Conservation (phyloP, 2,888 invertebrate species). For the Papilio gigon region DNA sequence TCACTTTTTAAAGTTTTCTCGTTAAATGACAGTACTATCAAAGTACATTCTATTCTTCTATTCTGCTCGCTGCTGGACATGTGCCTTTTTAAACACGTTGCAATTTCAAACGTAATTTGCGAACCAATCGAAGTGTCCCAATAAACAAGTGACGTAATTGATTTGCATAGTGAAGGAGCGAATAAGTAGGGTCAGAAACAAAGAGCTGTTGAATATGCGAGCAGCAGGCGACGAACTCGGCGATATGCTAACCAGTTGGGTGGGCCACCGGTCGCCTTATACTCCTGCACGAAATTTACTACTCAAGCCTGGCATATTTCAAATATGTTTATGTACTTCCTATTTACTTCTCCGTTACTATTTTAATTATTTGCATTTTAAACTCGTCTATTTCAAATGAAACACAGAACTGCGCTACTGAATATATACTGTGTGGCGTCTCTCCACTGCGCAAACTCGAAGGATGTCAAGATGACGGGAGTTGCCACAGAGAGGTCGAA, state of each 20-base stretch:
- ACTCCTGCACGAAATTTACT: constrained; percentile 42
- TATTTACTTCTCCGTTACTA: constrained; percentile 28
- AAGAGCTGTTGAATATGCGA: constrained; percentile 79
- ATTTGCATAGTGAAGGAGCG: constrained; percentile 71
- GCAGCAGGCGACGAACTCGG: constrained; percentile 62
- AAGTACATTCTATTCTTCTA: too few species aligned
- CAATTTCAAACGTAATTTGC: constrained; percentile 27
- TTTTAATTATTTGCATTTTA: constrained; percentile 13
- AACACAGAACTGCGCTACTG: too few species aligned
- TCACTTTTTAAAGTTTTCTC: too few species aligned
- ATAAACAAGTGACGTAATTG: constrained; percentile 55
- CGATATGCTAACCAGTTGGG: constrained; percentile 70
- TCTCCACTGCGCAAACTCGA: too few species aligned
- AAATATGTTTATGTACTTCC: constrained; percentile 35
- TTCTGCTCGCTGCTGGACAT: too few species aligned
- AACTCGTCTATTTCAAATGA: too few species aligned
- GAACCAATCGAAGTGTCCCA: constrained; percentile 38
- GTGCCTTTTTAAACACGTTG: too few species aligned
- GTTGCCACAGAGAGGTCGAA: too few species aligned
- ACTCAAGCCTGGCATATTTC: constrained; percentile 38
- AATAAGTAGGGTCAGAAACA: constrained; percentile 75
- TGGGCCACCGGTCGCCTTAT: constrained; percentile 41
- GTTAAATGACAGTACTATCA: too few species aligned
- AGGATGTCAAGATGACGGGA: too few species aligned
- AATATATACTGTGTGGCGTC: too few species aligned